Evolutionary conservation across 2,888 invertebrate genomes (phyloP).

Genomic region (Cryptocephalus primarius): DNA sequence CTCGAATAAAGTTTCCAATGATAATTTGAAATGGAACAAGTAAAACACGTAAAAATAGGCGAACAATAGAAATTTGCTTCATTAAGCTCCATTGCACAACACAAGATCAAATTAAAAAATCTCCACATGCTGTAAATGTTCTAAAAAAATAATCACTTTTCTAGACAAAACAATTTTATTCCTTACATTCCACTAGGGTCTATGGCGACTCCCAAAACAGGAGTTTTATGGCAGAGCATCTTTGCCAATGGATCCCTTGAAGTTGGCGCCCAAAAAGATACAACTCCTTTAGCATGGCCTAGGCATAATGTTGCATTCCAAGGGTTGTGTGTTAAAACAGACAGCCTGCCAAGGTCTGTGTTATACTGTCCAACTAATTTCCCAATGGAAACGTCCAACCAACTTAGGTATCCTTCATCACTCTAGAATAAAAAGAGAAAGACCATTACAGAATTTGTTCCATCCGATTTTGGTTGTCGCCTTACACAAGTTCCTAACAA

Average conservation of each 20-base stretch:
- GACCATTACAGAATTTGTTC: background rate
- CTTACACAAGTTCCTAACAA: constrained; percentile 74
- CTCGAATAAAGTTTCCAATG: too few species aligned
- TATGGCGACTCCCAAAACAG: constrained; percentile 69
- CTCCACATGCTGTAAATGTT: too few species aligned
- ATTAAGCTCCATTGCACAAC: too few species aligned
- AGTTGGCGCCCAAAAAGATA: constrained; percentile 93
- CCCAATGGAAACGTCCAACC: constrained; percentile 93
- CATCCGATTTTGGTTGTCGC: constrained; percentile 13
- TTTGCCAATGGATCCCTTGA: constrained; percentile 75
- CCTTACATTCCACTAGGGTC: constrained; percentile 73
- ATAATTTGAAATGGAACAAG: too few species aligned
- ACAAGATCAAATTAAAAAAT: too few species aligned
- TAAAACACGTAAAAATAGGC: too few species aligned
- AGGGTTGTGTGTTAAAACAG: constrained; percentile 87
- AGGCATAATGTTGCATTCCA: constrained; percentile 82
- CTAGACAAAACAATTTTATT: background rate
- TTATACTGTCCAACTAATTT: constrained; percentile 71
- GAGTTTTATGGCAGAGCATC: constrained; percentile 81
- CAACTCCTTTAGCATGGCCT: constrained; percentile 85
- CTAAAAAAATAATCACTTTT: too few species aligned
- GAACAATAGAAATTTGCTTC: too few species aligned
- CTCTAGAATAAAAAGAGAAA: constrained; percentile 39
- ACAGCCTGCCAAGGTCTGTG: constrained; percentile 66
- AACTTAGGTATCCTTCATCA: constrained; percentile 70